Conservation (phyloP, 2,888 invertebrate genomes). For the Sthenelais limicola region DNA sequence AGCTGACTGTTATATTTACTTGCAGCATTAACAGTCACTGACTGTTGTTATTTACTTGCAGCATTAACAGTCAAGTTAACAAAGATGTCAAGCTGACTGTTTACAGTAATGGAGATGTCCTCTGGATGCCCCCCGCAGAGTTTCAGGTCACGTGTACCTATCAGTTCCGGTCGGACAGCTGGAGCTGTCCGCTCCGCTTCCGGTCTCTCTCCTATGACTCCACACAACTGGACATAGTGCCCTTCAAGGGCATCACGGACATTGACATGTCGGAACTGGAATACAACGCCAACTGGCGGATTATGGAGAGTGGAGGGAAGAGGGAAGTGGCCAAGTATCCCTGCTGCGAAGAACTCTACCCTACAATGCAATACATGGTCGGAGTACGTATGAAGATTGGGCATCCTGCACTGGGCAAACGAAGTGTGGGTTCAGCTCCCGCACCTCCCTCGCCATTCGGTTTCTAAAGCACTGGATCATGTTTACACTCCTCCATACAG, state of each 20-base stretch:
- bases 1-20: too few species aligned
- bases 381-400: conserved; percentile 40
- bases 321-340: conserved; percentile 34
- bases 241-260: conserved; percentile 31
- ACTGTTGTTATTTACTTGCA: conserved; percentile 2
- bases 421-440: too few species aligned
- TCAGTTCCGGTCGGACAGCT: conserved; percentile 37
- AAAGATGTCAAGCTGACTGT: conserved; percentile 23
- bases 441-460: too few species aligned
- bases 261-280: conserved; percentile 27
- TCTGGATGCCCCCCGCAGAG: conserved; percentile 37
- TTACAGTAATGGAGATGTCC: conserved; percentile 37
- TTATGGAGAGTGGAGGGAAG: conserved; percentile 10
- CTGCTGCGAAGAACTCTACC: conserved; percentile 42
- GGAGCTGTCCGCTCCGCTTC: conserved; percentile 44
- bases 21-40: too few species aligned
- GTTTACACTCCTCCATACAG: too few species aligned
- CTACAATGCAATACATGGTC: conserved; percentile 31
- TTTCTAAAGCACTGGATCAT: too few species aligned
- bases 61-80: conserved; percentile 10
- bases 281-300: conserved; percentile 21
- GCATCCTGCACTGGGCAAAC: conserved; percentile 37
- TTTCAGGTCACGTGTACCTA: conserved; percentile 29
- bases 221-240: conserved; percentile 41
- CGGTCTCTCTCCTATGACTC: conserved; percentile 42